Base-by-base conservation (phyloP, 2,888 invertebrate species). In the Orthosia incerta region DNA sequence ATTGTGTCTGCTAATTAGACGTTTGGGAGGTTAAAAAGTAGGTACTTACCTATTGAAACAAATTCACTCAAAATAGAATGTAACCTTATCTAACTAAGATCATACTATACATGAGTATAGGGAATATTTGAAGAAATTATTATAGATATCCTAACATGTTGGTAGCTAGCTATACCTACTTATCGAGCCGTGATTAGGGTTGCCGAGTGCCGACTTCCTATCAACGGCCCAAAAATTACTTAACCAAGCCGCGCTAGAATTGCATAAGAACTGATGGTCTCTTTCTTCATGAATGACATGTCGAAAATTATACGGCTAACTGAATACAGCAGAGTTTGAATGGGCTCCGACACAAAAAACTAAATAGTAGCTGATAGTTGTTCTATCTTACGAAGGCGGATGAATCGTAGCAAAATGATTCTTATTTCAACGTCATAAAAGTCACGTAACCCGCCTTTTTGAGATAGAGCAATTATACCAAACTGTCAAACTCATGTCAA, bases 101-200 rank as follows among this genome's bases (percentile, higher is more conserved):
- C 13, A 4, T 23, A 23, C 3, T 45, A 7, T 5, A 20, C 16
- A 26, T 11, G 16, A 39, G 16, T 39, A 61, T 57, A 39, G 9
- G 1, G 9, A 39, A 39, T 2, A 51, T 71, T 53, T 60, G 53
- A 15, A n/a, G 7, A 59, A 46, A 66, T 59, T 51, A 51, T 15
- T 64, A n/a, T 39, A 18, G 13, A 59, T n/a, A 16, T 46, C n/a
- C 46, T 23, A 18, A 55, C 46, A 51, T 48, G 11, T 69, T 39
- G 39, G 60, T 69, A 74, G 56, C 48, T 62, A 45, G 26, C 51
- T n/a, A n/a, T 51, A n/a, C 26, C 56, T n/a, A 26, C 55, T 61
- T 70, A 76, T 31, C 15, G 26, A 56, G 55, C 57, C 31, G 55
- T 23, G 15, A 15, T 15, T 62, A 78, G 78, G 61, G 78, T n/a